Base-by-base conservation (phyloP, 2,113 vertebrate genomes). In the Ranitomeya variabilis region DNA sequence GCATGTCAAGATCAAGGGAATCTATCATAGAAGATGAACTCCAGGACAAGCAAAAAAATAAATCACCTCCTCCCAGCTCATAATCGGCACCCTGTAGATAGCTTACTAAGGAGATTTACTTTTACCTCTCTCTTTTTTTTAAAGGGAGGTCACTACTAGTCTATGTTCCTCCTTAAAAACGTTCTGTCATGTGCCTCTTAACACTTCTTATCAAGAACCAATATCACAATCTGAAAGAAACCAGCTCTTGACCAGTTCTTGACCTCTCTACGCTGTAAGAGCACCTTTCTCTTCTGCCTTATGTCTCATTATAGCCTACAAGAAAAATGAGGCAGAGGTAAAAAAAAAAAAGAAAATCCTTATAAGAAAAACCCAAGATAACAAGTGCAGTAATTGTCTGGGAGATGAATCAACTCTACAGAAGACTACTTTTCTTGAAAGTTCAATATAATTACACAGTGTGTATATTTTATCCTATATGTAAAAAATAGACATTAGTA, bases 261-360 rank as follows among this genome's bases (percentile, higher is more conserved):
- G 92, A 95, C 95, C 97, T 97, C 95, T 97, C 94, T 96, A 95
- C 93, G 93, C 94, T 93, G 93, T 94, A 92, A 92, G 93, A 91
- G 94, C 90, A 95, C 90, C 91, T 94, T 94, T 94, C 77, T 93
- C 92, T 92, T 92, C 86, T 90, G 94, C 93, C 94, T 95, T 95
- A 96, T 96, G 97, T 97, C 97, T 97, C 94, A 95, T 97, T 98
- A 97, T 97, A 94, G 95, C 95, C 96, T 96, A 97, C 95, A 95
- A 96, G 90, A 94, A 94, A 95, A 96, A 97, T 97, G 96, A 96
- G 96, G 96, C 94, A 94, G 92, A 89, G 89, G 94, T 45, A 45
- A 45, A 45, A 45, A 45, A 31, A 94, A 90, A 94, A 94, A 92
- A 90, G 89, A 94, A 94, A 91, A 94, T 91, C 95, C 95, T 96